Conservation (phyloP, 1,140 invertebrate species). For the Megalopta genalis region DNA sequence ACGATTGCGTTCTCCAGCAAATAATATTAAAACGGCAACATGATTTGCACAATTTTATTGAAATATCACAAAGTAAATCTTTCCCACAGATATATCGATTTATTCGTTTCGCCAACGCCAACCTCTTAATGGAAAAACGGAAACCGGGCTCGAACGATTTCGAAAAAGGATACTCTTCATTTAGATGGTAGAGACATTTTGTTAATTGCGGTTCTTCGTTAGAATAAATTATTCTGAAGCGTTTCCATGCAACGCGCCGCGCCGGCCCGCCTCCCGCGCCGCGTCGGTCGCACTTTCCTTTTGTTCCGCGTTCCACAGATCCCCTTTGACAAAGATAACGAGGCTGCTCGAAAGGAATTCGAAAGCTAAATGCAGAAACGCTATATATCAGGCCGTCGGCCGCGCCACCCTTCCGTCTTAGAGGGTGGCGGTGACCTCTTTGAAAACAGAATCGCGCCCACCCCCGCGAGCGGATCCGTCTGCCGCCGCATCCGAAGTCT, state of each 20-base stretch:
- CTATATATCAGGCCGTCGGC: slow-evolving; percentile 46
- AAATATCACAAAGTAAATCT: no score
- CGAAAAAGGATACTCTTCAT: slow-evolving; percentile 20
- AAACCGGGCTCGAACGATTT: slow-evolving; percentile 19
- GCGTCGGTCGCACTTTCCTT: slow-evolving; percentile 32
- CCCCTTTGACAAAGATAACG: slow-evolving; percentile 59
- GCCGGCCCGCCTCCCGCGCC: not conserved
- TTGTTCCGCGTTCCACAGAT: slow-evolving; percentile 32
- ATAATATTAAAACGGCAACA: no score
- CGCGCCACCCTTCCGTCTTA: slow-evolving; percentile 14
- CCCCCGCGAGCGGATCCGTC: not conserved
- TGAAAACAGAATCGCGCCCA: slow-evolving; percentile 28
- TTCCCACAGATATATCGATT: no score
- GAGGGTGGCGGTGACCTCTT: slow-evolving; percentile 45
- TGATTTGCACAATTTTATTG: no score
- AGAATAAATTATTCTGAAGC: slow-evolving; percentile 46
- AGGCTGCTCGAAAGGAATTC: slow-evolving; percentile 51
- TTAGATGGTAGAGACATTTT: slow-evolving; percentile 42
- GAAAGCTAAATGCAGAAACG: slow-evolving; percentile 54
- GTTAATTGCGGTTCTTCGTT: slow-evolving; percentile 48
- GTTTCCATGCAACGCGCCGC: slow-evolving; percentile 7
- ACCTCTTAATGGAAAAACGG: not conserved
- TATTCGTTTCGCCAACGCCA: no score
- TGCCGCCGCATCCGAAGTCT: slow-evolving; percentile 5
- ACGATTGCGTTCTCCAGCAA: no score